Base-by-base conservation (phyloP, 2,113 vertebrate genomes). In the Antechinus flavipes region DNA sequence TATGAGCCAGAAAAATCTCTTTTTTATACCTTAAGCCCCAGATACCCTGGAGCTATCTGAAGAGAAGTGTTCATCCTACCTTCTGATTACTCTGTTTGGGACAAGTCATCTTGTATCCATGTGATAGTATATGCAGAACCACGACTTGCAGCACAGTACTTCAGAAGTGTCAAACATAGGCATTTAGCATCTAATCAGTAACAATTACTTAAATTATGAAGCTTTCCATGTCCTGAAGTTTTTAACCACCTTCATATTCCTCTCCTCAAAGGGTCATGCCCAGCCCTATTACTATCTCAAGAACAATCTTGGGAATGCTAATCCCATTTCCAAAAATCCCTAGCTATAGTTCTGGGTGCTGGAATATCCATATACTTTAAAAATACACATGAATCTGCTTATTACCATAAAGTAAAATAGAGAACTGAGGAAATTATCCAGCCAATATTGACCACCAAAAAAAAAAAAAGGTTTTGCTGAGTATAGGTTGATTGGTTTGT, bases 361-460 rank as follows among this genome's bases (percentile, higher is more conserved):
- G 19, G n/a, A 42, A 84, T 84, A 42, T 84, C 91, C 8, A 54
- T 0, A 6, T 47, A 46, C 46, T 91, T 91, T 7, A 47, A 91
- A n/a, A 90, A 76, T 94, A 54, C 61, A 54, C 1, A 54, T 84
- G 47, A 93, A 91, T 93, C 52, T 56, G 54, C 93, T 89, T 90
- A 35, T 68, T 50, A 90, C 47, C 8, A 49, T n/a, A n/a, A 94
- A 95, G 35, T 42, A 19, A 91, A 90, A 93, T 90, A 42, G 8
- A 90, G 58, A 94, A 94, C 46, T 30, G 14, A 89, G 27, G n/a
- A 58, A 84, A 61, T 16, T 49, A 56, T 49, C 53, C 89, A 92
- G 68, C 91, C 8, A 93, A n/a, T 9, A 84, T 0, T 56, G 55
- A 6, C n/a, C 58, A 91, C 91, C 91, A 54, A 91, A 49, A 49